These are phyloP conservation scores for Drosophila meridionalis DNA, from an alignment of 2,888 invertebrate genomes.

Conservation along the genomic window DNA sequence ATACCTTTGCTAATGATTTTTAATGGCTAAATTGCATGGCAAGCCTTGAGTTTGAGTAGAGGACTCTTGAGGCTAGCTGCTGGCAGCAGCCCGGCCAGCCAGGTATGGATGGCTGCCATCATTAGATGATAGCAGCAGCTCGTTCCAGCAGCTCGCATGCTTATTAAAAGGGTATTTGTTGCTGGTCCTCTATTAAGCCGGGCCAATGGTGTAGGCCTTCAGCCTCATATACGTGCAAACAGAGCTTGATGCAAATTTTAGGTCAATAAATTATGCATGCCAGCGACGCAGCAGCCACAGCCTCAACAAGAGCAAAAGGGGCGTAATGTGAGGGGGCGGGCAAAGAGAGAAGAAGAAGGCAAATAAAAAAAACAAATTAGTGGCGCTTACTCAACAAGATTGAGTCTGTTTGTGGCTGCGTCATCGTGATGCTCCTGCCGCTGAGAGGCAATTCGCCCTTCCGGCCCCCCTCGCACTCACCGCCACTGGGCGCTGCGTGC, in stretches of 20 bases:
- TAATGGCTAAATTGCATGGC: constrained; percentile 76
- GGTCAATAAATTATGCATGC: constrained; percentile 78
- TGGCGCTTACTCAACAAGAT: constrained; percentile 80
- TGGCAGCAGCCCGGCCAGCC: not conserved
- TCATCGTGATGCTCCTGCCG: constrained; percentile 52
- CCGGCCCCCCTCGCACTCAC: constrained; percentile 1
- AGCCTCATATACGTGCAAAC: constrained; percentile 39
- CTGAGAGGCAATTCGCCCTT: constrained; percentile 1
- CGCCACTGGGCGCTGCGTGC: constrained; percentile 23
- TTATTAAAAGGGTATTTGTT: constrained; percentile 67
- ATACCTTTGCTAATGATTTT: constrained; percentile 75
- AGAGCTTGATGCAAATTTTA: constrained; percentile 57
- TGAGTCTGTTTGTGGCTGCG: constrained; percentile 66
- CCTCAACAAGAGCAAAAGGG: not conserved
- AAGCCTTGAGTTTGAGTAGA: constrained; percentile 26
- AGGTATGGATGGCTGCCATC: constrained; percentile 4
- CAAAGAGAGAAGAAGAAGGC: constrained; percentile 14
- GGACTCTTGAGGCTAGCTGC: constrained; percentile 6
- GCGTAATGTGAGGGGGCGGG: not conserved
- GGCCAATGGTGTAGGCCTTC: constrained; percentile 6
- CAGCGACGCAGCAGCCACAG: constrained; percentile 28
- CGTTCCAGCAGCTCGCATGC: constrained; percentile 20
- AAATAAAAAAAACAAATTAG: constrained; percentile 70
- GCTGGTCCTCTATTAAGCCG: constrained; percentile 18
- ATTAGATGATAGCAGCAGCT: constrained; percentile 2